Evolutionary conservation across 92 coral and sea anemone genomes (phyloP).

Genomic region (Isaurus tuberculatus): DNA sequence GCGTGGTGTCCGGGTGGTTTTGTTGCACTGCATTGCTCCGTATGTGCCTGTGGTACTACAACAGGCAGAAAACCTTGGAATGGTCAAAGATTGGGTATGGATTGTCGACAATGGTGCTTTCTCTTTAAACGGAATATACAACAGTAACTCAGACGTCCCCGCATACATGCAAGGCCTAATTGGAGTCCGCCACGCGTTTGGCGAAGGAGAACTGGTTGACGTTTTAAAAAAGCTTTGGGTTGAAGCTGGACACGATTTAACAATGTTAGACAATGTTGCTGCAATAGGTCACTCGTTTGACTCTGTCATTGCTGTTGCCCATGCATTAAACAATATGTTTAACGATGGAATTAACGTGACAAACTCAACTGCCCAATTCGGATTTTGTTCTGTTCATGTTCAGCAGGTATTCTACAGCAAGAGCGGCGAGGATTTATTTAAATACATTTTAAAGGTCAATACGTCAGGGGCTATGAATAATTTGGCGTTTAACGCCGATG

Average conservation of each 20-base stretch:
- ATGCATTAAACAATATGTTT: conserved; percentile 72
- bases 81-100: conserved; percentile 90
- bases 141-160: conserved; percentile 59
- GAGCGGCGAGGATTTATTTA: conserved; percentile 65
- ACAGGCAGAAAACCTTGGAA: conserved; percentile 82
- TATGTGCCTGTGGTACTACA: conserved; percentile 67
- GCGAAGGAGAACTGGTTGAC: conserved; percentile 57
- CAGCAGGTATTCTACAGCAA: conserved; percentile 48
- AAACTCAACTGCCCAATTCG: conserved; percentile 53
- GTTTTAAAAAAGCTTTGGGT: conserved; percentile 66
- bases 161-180: conserved; percentile 77
- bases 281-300: conserved; percentile 83
- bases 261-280: conserved; percentile 64
- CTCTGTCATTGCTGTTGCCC: conserved; percentile 77
- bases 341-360: conserved; percentile 64
- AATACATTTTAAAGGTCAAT: conserved; percentile 65
- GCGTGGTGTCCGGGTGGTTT: conserved; percentile 77
- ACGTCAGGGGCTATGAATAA: conserved; percentile 70
- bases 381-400: conserved; percentile 42
- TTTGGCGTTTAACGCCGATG: conserved; percentile 55
- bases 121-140: conserved; percentile 68
- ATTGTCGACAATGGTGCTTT: conserved; percentile 78
- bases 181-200: conserved; percentile 80
- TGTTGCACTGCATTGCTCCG: conserved; percentile 71
- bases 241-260: conserved; percentile 51